Base-by-base conservation (phyloP, 2,888 invertebrate genomes). In the Sphaeridia pumilis region DNA sequence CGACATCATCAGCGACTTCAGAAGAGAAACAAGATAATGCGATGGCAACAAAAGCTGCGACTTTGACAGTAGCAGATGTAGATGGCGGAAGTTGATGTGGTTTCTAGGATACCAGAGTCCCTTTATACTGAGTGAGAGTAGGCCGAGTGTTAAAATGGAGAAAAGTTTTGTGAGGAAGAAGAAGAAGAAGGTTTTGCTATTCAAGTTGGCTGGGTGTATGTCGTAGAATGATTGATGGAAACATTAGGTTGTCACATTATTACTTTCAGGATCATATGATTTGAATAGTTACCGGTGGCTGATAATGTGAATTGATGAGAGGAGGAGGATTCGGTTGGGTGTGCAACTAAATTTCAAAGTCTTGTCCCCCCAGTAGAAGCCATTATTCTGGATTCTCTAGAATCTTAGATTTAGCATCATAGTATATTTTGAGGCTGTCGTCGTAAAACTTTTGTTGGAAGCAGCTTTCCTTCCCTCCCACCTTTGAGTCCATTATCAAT, bases 251-350 rank as follows among this genome's bases (percentile, higher is more conserved):
- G 38, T 38, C 38, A 38, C 38, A 38, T 38, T 38, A 38, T 38
- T 38, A 38, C 38, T 38, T 38, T 38, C 38, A 38, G 38, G 38
- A 38, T 38, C 38, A 38, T 38, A 38, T 38, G 38, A 38, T 38
- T 38, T 38, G 38, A 38, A 38, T 38, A 38, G 38, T 38, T 38
- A 38, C 38, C 20, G 38, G 38, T n/a, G n/a, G 20, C 38, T 38
- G 38, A 38, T 38, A 38, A 38, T 38, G 38, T 38, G 38, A 38
- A 38, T 38, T 38, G 38, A 38, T 38, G 38, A 38, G 38, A 38
- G 20, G n/a, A n/a, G n/a, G n/a, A 38, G 38, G 38, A 38, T 38
- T 38, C 10, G 17, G 20, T 14, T 14, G 31, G 31, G 7, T 12
- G 38, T 5, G 12, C 17, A 38, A 38, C 38, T 38, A 38, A 38